A percentile compares a stretch with the other conserved stretches of the same genome.
phyloP scores from a whole-genome alignment of 2,888 invertebrate species.

The Chouioia cunea region DNA sequence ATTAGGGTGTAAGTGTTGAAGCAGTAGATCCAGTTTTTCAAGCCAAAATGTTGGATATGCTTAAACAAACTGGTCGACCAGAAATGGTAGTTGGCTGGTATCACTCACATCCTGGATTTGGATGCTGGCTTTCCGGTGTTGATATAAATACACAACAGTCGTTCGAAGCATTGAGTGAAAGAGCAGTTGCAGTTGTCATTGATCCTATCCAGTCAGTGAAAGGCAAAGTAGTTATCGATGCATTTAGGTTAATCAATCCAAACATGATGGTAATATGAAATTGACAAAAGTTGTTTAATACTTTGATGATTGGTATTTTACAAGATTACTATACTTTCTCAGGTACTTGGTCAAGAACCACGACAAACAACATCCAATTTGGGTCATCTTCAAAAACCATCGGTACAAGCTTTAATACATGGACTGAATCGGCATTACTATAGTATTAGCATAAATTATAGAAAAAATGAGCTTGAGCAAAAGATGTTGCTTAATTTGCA shows the following conservation, averaged over 20 bases:
- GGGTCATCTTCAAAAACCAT: conserved; percentile 98
- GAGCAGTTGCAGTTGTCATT: conserved; percentile 99
- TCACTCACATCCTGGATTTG: conserved; percentile 99
- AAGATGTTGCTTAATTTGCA: conserved; percentile 99
- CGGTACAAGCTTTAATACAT: conserved; percentile 98
- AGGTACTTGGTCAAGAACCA: conserved; percentile 92
- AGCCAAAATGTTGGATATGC: conserved; percentile 99
- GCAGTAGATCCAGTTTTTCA: conserved; percentile 99
- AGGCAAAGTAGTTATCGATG: conserved; percentile 99
- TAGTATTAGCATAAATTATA: conserved; percentile 99
- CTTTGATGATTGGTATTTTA: no score
- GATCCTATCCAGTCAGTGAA: conserved; percentile 99
- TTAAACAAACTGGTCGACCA: conserved; percentile 97
- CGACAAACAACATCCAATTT: conserved; percentile 98
- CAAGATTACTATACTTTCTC: conserved; percentile 21
- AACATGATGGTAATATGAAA: conserved; percentile 92
- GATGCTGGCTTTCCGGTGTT: conserved; percentile 99
- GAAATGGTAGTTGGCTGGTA: conserved; percentile 99
- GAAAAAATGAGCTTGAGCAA: conserved; percentile 98
- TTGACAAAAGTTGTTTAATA: no score
- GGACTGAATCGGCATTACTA: conserved; percentile 99
- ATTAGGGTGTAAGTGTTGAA: conserved; percentile 94
- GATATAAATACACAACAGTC: conserved; percentile 99
- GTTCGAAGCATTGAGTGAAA: conserved; percentile 96
- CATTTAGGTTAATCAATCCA: conserved; percentile 98